A percentile compares a stretch with the other conserved stretches of the same genome.
These are phyloP conservation scores for Micromussa lordhowensis DNA, from an alignment of 92 coral and sea anemone genomes.

Conservation along the genomic window DNA sequence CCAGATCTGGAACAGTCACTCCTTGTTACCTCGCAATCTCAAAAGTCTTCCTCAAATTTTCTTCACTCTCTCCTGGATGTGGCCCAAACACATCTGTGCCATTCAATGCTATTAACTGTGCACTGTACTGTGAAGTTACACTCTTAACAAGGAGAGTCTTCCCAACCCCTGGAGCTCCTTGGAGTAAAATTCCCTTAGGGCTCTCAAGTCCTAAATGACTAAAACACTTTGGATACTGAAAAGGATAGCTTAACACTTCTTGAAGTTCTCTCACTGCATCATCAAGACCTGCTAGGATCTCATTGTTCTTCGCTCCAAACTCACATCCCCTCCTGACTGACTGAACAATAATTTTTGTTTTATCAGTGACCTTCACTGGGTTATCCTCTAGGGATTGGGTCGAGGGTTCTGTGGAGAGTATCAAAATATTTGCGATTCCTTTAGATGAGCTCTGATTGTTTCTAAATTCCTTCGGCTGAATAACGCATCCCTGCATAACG, in stretches of 20 bases:
- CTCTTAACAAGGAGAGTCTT: slow-evolving; percentile 90
- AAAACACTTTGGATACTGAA: slow-evolving; percentile 77
- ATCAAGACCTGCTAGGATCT: slow-evolving; percentile 83
- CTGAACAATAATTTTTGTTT: slow-evolving; percentile 51
- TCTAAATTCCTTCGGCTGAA: slow-evolving; percentile 65
- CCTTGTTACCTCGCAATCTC: slow-evolving; percentile 79
- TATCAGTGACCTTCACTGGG: slow-evolving; percentile 42
- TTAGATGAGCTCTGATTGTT: slow-evolving; percentile 42
- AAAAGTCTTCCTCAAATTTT: slow-evolving; percentile 86
- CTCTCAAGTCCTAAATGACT: slow-evolving; percentile 74
- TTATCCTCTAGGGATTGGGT: neutral
- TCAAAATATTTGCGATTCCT: slow-evolving; percentile 38
- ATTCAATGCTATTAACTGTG: slow-evolving; percentile 77
- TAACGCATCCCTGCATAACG: slow-evolving; percentile 59
- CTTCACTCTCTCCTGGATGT: slow-evolving; percentile 97
- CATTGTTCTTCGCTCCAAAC: slow-evolving; percentile 7
- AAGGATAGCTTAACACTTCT: slow-evolving; percentile 73
- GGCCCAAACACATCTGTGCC: slow-evolving; percentile 99
- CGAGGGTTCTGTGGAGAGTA: slow-evolving; percentile 45
- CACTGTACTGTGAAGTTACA: slow-evolving; percentile 79
- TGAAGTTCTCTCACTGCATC: slow-evolving; percentile 62
- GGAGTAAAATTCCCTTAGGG: slow-evolving; percentile 91
- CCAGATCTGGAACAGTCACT: neutral
- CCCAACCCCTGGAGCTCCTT: slow-evolving; percentile 97
- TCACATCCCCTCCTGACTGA: slow-evolving; percentile 47